Evolutionary conservation across 2,113 vertebrate species (phyloP).

Genomic region (Halcyon malimbica): DNA sequence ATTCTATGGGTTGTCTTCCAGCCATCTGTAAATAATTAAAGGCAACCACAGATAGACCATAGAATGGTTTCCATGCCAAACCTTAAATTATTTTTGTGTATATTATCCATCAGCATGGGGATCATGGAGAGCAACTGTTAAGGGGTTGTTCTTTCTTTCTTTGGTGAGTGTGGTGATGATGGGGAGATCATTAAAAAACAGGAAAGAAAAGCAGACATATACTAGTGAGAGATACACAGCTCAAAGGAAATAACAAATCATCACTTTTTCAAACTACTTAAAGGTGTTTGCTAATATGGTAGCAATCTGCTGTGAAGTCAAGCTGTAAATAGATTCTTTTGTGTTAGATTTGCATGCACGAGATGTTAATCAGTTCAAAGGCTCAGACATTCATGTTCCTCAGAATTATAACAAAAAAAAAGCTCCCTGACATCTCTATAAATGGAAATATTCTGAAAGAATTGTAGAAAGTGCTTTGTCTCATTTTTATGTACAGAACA

Average conservation of each 20-base stretch:
- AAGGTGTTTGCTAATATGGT: slow-evolving; percentile 68
- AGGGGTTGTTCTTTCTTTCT: neutral
- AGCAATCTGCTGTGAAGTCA: slow-evolving; percentile 65
- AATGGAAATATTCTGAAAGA: slow-evolving; percentile 26
- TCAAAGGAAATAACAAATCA: slow-evolving; percentile 50
- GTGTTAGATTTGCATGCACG: slow-evolving; percentile 41
- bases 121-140: neutral
- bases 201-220: neutral
- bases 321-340: slow-evolving; percentile 70
- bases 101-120: neutral
- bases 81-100: neutral
- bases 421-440: slow-evolving; percentile 41
- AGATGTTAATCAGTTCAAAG: slow-evolving; percentile 61
- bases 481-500: slow-evolving; percentile 23
- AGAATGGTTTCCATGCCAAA: neutral
- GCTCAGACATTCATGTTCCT: slow-evolving; percentile 30
- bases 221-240: neutral
- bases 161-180: neutral
- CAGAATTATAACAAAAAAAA: slow-evolving; percentile 40
- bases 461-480: neutral
- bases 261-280: slow-evolving; percentile 56
- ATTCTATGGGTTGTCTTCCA: neutral
- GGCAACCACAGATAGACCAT: neutral
- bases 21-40: slow-evolving; percentile 26
- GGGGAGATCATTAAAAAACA: neutral